Base-by-base conservation (phyloP, 2,797 vertebrate species). In the Propithecus deckenii region DNA sequence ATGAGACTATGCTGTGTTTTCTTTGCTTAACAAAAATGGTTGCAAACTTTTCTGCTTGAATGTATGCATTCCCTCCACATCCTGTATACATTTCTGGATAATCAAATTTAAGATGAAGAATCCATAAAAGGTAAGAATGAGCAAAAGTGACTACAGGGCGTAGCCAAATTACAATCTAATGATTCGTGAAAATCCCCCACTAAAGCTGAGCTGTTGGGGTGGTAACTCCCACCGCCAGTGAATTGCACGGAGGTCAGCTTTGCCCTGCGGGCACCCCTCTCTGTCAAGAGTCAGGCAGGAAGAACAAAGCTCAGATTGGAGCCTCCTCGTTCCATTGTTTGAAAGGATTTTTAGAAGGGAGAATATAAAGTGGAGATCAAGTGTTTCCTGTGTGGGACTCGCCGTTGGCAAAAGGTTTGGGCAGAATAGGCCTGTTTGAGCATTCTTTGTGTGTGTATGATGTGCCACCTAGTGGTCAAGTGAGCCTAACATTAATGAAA, bases 391-490 rank as follows among this genome's bases (percentile, higher is more conserved):
- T 78, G n/a, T 18, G 23, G 59, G 23, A 80, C 35, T 74, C 48
- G 59, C 23, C 50, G 46, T 72, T 23, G 63, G 25, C 65, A 32
- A 72, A 72, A 81, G 50, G 11, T 84, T 93, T 46, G 52, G 79
- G 89, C 65, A 11, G 50, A 71, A 11, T 4, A 4, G 88, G 87
- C 23, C 61, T 11, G 0, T 43, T 52, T 11, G 48, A 72, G 15
- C 48, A 7, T n/a, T 41, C 22, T 57, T 14, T 91, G 93, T 52
- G 43, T 61, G 15, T 83, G 91, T 0, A 46, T 13, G 87, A 90
- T 30, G 25, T 94, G 97, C 98, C 98, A 98, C 91, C 98, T 99
- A 96, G 95, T 98, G 98, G 94, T 80, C 10, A 10, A 28, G 0
- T 3, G 25, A 10, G 10, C 46, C 13, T 50, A 78, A 38, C 35